Conservation (phyloP, 2,113 vertebrate genomes). For the Tringa solitaria region DNA sequence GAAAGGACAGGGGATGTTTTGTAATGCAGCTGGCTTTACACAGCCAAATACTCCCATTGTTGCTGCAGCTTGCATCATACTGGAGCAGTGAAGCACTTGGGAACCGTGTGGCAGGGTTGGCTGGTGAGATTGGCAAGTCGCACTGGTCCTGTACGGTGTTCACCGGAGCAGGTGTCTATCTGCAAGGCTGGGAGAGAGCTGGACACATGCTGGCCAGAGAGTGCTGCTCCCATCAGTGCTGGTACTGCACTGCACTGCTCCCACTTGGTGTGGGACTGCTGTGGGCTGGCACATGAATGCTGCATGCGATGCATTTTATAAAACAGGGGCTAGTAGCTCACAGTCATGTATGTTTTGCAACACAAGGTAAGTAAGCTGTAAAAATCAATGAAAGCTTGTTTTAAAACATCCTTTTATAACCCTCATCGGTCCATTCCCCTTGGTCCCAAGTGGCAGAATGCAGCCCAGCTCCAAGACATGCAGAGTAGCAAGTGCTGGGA, state of each 20-base stretch:
- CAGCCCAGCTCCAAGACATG: not conserved
- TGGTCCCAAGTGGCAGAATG: not conserved
- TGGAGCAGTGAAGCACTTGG: not conserved
- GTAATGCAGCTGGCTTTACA: not conserved
- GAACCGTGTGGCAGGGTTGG: not conserved
- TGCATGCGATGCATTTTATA: not conserved
- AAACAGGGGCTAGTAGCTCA: not conserved
- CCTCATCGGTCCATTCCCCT: not conserved
- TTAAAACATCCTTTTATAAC: not conserved
- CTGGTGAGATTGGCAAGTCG: not conserved
- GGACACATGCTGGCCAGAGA: accelerated
- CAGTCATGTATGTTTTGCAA: accelerated
- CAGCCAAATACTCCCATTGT: not conserved
- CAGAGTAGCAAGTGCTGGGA: not conserved
- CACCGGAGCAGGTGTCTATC: not conserved
- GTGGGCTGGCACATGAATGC: accelerated
- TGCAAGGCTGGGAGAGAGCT: not conserved
- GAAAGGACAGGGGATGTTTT: not conserved
- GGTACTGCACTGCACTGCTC: not conserved
- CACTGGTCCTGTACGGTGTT: not conserved
- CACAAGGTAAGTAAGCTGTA: not conserved
- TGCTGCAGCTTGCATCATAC: not conserved
- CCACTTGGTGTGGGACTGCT: not conserved
- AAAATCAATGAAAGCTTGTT: not conserved
- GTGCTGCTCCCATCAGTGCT: not conserved